Base-by-base conservation (phyloP, 2,888 invertebrate species). In the Phyllotreta striolata region DNA sequence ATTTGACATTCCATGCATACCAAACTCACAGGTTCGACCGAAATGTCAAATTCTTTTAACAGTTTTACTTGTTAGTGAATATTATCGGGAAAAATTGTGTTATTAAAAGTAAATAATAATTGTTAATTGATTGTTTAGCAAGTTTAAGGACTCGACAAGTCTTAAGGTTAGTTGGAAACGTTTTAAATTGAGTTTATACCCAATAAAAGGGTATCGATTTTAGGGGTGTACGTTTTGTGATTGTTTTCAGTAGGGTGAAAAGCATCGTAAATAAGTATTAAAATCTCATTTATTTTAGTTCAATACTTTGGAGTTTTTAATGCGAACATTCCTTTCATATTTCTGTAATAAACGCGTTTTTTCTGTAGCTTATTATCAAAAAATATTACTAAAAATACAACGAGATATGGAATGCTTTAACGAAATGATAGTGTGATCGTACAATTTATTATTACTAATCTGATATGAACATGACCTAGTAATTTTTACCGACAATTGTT, bases 1-100 rank as follows among this genome's bases (percentile, higher is more conserved):
- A 87, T 86, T 87, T 87, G 84, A 84, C 85, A 88, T 88, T 85
- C 87, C 85, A 76, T 76, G 81, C 84, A 87, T 87, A 85, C 88
- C 87, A 78, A 82, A 83, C 84, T 84, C 83, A 85, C 86, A 86
- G 87, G 87, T 87, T 86, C 86, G 87, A 87, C 87, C 86, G 86
- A 87, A 87, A 88, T 87, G 87, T 88, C 87, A 87, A 88, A 87
- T 86, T 85, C 80, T 81, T 82, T 78, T 78, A 79, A 78, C 79
- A 79, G 79, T 80, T 81, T 80, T 78, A 72, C 77, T 78, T 79
- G 78, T 80, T 80, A 77, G 77, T 78, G 78, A 74, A 75, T 77
- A 74, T 75, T 76, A 76, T 71, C 76, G 76, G 72, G 73, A 75
- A 75, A 76, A 74, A 73, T 38, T 72, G 63, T 54, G 62, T 55